Base-by-base conservation (phyloP, 2,888 invertebrate genomes). In the Lumbricus terrestris region DNA sequence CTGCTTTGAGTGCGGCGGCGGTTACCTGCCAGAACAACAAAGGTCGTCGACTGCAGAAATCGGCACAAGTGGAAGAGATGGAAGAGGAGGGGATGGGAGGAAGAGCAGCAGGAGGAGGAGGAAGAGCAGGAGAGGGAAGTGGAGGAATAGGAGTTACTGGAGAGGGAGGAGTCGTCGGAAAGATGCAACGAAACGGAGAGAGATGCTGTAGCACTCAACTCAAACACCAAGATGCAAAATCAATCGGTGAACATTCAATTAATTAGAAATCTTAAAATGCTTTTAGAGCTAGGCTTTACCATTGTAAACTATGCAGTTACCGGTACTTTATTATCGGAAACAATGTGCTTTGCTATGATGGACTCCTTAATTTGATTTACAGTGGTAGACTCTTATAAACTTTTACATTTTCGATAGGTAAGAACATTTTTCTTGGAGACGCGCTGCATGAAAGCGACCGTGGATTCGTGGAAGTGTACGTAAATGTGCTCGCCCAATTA, bases 21-120 rank as follows among this genome's bases (percentile, higher is more conserved):
- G 69, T 69, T 69, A 69, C 69, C 69, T n/a, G 34, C 20, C 85
- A 85, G 33, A 34, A 35, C 20, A 85, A 85, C 20, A 85, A 85
- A 34, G 34, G 85, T 37, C 85, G 85, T 85, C 85, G 85, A 85
- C 85, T 85, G 35, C 85, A 85, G 85, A 85, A 85, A 85, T 35
- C 85, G 8, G 85, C 85, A 20, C 85, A 85, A 23, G 85, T 85
- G 18, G 85, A 85, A 85, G 85, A 85, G 16, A 34, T 34, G 16
- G 85, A 85, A 18, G 85, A 85, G 37, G 85, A 85, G 34, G 37
- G 34, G 35, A 6, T 37, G 85, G 37, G 35, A 37, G 37, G 20
- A 37, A 85, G 20, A 85, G 85, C 34, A 85, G 85, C 20, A 85
- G 35, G 35, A 85, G 85, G 35, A 85, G 23, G 34, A 37, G 37